These are phyloP conservation scores for Macrophya alboannulata DNA, from an alignment of 2,888 invertebrate species.

Conservation along the genomic window DNA sequence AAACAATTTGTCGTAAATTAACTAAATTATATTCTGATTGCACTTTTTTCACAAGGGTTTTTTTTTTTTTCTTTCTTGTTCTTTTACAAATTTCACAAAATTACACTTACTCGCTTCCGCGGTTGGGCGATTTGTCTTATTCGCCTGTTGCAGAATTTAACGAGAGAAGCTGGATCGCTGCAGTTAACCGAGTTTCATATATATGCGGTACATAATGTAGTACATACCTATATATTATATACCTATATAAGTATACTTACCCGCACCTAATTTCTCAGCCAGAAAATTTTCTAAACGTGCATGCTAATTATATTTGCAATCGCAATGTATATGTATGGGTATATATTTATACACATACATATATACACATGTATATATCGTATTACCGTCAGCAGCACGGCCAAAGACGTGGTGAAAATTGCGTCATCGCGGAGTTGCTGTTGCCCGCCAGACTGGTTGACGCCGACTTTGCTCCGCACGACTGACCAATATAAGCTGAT, in stretches of 20 bases:
- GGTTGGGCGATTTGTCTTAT: too few species aligned
- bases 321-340: neutral
- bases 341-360: neutral
- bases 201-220: too few species aligned
- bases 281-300: neutral
- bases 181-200: too few species aligned
- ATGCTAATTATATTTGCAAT: slow-evolving; percentile 10
- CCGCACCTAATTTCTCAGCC: neutral
- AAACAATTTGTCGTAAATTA: neutral
- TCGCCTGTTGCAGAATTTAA: too few species aligned
- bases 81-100: neutral
- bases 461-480: slow-evolving; percentile 70
- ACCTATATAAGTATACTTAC: too few species aligned
- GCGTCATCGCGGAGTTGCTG: slow-evolving; percentile 69
- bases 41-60: neutral
- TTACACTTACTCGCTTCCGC: too few species aligned
- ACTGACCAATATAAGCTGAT: slow-evolving; percentile 66
- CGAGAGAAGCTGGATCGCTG: too few species aligned
- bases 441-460: slow-evolving; percentile 73
- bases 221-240: too few species aligned
- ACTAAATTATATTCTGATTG: neutral
- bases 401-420: slow-evolving; percentile 59
- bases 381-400: neutral
- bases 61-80: neutral
- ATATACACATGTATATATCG: neutral